These are phyloP conservation scores for Andricus grossulariae DNA, from an alignment of 1,140 invertebrate genomes.

Conservation along the genomic window DNA sequence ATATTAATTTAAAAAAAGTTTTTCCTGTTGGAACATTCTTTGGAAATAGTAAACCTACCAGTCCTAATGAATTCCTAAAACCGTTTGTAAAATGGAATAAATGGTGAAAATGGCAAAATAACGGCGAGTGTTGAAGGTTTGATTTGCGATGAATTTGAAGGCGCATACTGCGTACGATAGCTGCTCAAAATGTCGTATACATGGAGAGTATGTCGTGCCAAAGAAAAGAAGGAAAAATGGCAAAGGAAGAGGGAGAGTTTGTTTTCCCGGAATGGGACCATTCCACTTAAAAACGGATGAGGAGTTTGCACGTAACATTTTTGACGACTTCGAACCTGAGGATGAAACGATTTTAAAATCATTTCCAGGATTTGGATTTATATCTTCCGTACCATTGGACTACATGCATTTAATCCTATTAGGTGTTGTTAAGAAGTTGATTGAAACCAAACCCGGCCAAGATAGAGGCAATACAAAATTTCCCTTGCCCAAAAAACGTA, in stretches of 20 bases:
- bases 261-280: neutral
- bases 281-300: neutral
- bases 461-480: no score
- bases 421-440: no score
- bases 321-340: neutral
- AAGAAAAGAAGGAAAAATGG: neutral
- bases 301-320: neutral
- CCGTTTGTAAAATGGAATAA: constrained; percentile 21
- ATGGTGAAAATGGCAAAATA: constrained; percentile 22
- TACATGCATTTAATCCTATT: no score
- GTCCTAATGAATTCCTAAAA: constrained; percentile 33
- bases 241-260: neutral
- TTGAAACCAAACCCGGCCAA: no score
- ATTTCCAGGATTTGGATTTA: neutral
- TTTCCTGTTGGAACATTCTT: constrained; percentile 37
- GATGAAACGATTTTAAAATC: neutral
- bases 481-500: no score
- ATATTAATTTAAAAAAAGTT: constrained; percentile 33
- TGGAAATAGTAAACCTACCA: constrained; percentile 32
- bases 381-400: no score
- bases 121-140: neutral
- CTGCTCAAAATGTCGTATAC: neutral
- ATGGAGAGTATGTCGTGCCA: neutral
- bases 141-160: constrained; percentile 34
- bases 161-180: neutral